Base-by-base conservation (phyloP, 1,140 invertebrate genomes). In the Ostrea denselamellosa region DNA sequence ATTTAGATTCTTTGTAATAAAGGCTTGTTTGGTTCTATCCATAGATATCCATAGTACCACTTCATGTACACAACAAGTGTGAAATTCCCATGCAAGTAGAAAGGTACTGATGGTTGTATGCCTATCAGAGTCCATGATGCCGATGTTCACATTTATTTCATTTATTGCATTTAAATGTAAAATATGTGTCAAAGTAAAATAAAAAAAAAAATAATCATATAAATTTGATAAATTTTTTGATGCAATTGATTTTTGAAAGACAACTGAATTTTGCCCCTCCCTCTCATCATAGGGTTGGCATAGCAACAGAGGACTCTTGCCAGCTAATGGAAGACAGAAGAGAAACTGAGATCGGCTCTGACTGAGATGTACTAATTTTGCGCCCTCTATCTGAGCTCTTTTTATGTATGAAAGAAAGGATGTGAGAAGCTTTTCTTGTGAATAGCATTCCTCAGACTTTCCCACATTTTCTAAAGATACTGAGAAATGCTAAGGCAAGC, bases 21-120 rank as follows among this genome's bases (percentile, higher is more conserved):
- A 83, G 83, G 62, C 86, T 89, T 89, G 88, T 89, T 89, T 89
- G 88, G 88, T 89, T 89, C 52, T 86, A 86, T 89, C 88, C 85
- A 85, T 89, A 89, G 88, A 89, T 89, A 65, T 85, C 88, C 88
- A 86, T 86, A 86, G 88, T 88, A 85, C 84, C 82, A 84, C 85
- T 86, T 85, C 82, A 85, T 89, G 85, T 86, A 54, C 85, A 86
- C 85, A 89, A 85, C 82, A 83, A 77, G 25, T 28, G 82, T 83
- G 82, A 83, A 52, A 83, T 83, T 83, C 82, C 82, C 52, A 52
- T 83, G 52, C 44, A 52, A 83, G 52, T 52, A 52, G 44, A 83
- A 83, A 89, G 88, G 88, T 89, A 89, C 88, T 89, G 85, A 85
- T 77, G 81, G 81, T 77, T 83, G 44, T 54, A 83, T 53, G 28